Conservation (phyloP, 1,140 invertebrate genomes). For the Idris sp. region DNA sequence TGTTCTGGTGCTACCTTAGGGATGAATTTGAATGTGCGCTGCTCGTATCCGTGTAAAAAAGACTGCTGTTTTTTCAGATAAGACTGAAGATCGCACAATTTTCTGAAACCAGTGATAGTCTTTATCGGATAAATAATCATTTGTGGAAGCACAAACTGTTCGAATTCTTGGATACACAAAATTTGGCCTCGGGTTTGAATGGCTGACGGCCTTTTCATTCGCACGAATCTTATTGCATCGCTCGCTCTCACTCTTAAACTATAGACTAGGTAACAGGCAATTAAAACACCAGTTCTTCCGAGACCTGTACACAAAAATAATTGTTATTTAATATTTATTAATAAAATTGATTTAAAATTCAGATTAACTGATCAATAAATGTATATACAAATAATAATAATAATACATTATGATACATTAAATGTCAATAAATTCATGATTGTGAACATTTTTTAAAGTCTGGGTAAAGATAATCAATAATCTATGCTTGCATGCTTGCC, state of each 20-base stretch:
- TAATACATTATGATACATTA: too few relatives aligned
- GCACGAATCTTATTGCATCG: slow-evolving; percentile 90
- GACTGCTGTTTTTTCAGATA: slow-evolving; percentile 87
- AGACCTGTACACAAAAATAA: slow-evolving; percentile 81
- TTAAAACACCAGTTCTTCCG: slow-evolving; percentile 91
- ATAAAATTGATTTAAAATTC: too few relatives aligned
- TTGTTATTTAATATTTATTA: slow-evolving; percentile 3
- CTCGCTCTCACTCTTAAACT: slow-evolving; percentile 86
- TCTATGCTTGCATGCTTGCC: slow-evolving; percentile 50
- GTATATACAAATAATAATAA: too few relatives aligned
- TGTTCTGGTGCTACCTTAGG: too few relatives aligned
- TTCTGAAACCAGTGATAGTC: slow-evolving; percentile 77
- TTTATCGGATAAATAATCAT: slow-evolving; percentile 85
- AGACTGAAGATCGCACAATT: slow-evolving; percentile 83
- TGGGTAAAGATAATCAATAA: slow-evolving; percentile 49
- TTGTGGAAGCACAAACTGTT: slow-evolving; percentile 88
- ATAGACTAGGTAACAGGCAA: slow-evolving; percentile 91
- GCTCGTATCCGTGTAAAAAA: slow-evolving; percentile 88
- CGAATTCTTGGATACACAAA: slow-evolving; percentile 88
- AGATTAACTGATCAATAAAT: too few relatives aligned
- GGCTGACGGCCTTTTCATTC: slow-evolving; percentile 86
- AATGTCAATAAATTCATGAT: too few relatives aligned
- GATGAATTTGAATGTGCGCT: slow-evolving; percentile 86
- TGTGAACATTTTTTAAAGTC: slow-evolving; percentile 20
- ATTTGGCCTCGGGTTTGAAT: slow-evolving; percentile 92